phyloP scores from a whole-genome alignment of 2,113 vertebrate genomes.

The Chloroceryle aenea region DNA sequence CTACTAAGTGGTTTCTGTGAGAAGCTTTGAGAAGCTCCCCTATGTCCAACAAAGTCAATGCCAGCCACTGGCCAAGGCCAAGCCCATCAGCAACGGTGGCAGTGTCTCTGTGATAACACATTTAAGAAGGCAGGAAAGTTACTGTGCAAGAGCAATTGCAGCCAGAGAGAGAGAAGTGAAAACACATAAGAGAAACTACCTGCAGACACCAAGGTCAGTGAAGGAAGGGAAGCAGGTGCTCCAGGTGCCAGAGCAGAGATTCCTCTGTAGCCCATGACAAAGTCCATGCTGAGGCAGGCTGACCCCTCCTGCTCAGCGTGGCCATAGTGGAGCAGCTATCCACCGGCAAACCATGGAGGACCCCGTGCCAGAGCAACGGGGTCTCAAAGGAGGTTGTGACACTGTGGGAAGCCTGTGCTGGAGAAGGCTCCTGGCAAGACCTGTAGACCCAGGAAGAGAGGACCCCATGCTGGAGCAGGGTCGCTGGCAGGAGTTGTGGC shows the following conservation, averaged over 20 bases:
- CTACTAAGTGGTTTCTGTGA: not conserved
- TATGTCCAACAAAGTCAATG: not conserved
- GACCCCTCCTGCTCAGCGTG: not conserved
- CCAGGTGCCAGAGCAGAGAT: not conserved
- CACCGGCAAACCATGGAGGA: not conserved
- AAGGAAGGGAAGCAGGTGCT: not conserved
- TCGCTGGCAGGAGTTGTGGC: not conserved
- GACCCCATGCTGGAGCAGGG: not conserved
- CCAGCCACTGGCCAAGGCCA: rapidly evolving
- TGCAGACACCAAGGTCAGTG: not conserved
- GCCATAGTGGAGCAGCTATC: not conserved
- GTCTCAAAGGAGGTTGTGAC: too few species aligned
- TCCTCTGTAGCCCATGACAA: not conserved
- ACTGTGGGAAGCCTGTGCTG: not conserved
- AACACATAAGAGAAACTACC: not conserved
- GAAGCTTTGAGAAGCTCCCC: not conserved
- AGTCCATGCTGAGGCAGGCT: not conserved
- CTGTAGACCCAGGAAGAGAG: not conserved
- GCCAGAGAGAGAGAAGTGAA: not conserved
- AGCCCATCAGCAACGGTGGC: not conserved
- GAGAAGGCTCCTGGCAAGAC: not conserved
- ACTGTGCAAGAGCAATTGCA: not conserved
- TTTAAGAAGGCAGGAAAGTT: not conserved
- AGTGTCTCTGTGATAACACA: not conserved
- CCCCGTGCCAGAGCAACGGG: not conserved